phyloP scores from a whole-genome alignment of 1,140 invertebrate genomes.

The Drosophila trapezifrons region DNA sequence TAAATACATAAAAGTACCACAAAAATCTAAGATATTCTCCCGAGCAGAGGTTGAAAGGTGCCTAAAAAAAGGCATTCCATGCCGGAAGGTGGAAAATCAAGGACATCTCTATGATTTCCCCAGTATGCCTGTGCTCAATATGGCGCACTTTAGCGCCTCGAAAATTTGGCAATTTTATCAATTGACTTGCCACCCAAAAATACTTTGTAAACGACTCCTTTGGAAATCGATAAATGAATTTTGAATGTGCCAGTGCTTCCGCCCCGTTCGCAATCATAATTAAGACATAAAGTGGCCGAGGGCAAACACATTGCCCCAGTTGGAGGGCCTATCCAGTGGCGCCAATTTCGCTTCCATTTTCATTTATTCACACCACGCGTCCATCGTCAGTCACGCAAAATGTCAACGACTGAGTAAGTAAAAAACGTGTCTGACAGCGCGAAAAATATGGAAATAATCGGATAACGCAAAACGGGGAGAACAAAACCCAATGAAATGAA shows the following conservation, averaged over 20 bases:
- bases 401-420: slow-evolving; percentile 81
- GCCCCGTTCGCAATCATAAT: slow-evolving; percentile 68
- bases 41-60: no score
- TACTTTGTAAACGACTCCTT: slow-evolving; percentile 47
- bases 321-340: slow-evolving; percentile 50
- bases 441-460: slow-evolving; percentile 74
- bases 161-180: slow-evolving; percentile 7
- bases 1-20: neutral
- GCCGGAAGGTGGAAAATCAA: neutral
- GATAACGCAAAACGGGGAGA: slow-evolving; percentile 47
- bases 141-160: neutral
- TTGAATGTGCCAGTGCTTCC: slow-evolving; percentile 36
- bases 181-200: slow-evolving; percentile 29
- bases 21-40: no score
- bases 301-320: slow-evolving; percentile 71
- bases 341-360: slow-evolving; percentile 71
- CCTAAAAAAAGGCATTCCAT: neutral
- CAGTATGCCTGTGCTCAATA: neutral
- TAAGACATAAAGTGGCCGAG: slow-evolving; percentile 70
- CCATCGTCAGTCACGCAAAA: slow-evolving; percentile 82
- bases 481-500: slow-evolving; percentile 80
- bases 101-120: no score
- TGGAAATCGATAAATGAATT: slow-evolving; percentile 63
- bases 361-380: slow-evolving; percentile 81
- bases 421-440: slow-evolving; percentile 74